phyloP scores from a whole-genome alignment of 1,140 invertebrate genomes.

The Kradibia gibbosae region DNA sequence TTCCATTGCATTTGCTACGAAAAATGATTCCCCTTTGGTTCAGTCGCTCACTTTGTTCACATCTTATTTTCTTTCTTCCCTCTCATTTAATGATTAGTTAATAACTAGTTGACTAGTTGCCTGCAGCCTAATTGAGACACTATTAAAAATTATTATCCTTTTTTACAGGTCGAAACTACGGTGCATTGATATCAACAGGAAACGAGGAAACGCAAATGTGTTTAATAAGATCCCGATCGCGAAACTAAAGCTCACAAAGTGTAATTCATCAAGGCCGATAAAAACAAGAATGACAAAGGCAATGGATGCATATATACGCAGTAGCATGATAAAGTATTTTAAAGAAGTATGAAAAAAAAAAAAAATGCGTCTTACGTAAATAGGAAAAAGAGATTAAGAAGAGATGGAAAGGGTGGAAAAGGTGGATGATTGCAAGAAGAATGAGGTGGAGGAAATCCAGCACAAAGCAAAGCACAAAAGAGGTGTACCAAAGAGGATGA shows the following conservation, averaged over 20 bases:
- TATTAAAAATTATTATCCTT: no score
- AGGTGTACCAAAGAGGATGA: neutral
- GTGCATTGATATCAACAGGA: neutral
- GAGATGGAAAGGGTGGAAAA: neutral
- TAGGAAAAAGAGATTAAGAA: neutral
- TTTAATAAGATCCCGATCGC: constrained; percentile 3
- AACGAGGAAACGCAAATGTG: neutral
- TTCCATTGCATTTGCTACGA: no score
- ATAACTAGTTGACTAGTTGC: neutral
- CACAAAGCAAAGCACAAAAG: neutral
- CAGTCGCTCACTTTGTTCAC: no score
- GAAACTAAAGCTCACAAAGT: neutral
- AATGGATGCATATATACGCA: neutral
- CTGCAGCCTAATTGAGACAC: no score
- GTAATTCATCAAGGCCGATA: neutral
- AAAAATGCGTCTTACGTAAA: constrained; percentile 25
- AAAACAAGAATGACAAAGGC: constrained; percentile 22
- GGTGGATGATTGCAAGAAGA: neutral
- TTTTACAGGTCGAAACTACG: neutral
- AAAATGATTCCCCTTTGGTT: no score
- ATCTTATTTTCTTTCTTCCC: no score
- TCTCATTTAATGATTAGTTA: no score
- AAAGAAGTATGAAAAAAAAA: no score
- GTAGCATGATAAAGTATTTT: constrained; percentile 35
- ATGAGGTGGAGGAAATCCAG: neutral